Conservation (phyloP, 2,113 vertebrate species). For the Salvelinus namaycush region DNA sequence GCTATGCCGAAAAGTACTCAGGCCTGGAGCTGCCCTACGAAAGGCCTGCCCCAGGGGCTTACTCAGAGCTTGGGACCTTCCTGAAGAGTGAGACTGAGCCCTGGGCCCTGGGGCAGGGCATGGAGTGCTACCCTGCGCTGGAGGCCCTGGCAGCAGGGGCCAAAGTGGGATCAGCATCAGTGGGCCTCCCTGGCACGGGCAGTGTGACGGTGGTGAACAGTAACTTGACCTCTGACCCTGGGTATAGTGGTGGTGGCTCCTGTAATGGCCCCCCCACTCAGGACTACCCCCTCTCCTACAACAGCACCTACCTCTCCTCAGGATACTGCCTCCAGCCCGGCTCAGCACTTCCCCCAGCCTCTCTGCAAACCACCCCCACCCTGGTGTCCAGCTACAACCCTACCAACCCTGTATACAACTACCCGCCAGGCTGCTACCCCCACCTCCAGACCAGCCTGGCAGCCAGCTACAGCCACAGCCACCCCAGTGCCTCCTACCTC, state of each 20-base stretch:
- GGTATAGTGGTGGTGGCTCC: conserved; percentile 68
- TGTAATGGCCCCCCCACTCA: conserved; percentile 70
- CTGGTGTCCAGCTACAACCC: conserved; percentile 81
- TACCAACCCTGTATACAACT: conserved; percentile 83
- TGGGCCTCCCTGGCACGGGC: conserved; percentile 75
- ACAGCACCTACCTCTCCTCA: conserved; percentile 82
- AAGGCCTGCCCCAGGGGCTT: conserved; percentile 62
- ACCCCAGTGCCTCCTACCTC: conserved; percentile 82
- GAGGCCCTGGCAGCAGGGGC: conserved; percentile 78
- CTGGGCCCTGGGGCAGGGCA: conserved; percentile 78
- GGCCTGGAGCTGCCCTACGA: conserved; percentile 87
- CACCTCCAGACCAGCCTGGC: conserved; percentile 65
- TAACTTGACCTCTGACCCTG: conserved; percentile 66
- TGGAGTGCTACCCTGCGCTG: conserved; percentile 80
- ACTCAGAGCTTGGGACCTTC: conserved; percentile 80
- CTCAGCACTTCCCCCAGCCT: conserved; percentile 73
- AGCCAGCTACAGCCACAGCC: conserved; percentile 79
- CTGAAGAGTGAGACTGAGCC: conserved; percentile 83
- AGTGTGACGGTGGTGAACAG: conserved; percentile 74
- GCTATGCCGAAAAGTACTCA: conserved; percentile 94
- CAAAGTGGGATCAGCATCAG: conserved; percentile 71
- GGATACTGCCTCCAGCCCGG: conserved; percentile 82
- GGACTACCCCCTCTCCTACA: conserved; percentile 86
- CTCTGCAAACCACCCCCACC: conserved; percentile 69
- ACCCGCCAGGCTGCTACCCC: conserved; percentile 75